A percentile compares a stretch with the other conserved stretches of the same genome.
These are phyloP conservation scores for Drosophila rellima DNA, from an alignment of 2,888 invertebrate species.

Conservation along the genomic window DNA sequence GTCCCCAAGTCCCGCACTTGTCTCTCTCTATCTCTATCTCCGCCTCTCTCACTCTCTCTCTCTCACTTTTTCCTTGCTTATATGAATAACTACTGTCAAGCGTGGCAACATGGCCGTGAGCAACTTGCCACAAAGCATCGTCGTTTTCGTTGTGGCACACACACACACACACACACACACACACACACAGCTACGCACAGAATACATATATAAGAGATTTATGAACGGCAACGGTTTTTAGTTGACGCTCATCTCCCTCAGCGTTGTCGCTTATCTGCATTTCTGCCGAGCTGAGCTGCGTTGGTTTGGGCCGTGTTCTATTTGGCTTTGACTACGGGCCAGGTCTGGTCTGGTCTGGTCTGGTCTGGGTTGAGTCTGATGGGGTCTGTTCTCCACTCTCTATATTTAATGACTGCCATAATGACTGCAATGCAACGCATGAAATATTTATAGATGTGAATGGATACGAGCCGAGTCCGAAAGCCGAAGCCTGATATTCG, in stretches of 20 bases:
- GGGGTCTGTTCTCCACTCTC: conserved; percentile 60
- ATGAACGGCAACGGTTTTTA: conserved; percentile 73
- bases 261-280: conserved; percentile 59
- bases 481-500: conserved; percentile 4
- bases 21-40: not conserved
- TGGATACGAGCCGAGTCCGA: conserved; percentile 42
- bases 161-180: conserved; percentile 1
- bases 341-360: conserved; percentile 39
- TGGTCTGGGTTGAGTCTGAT: not conserved
- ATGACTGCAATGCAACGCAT: conserved; percentile 81
- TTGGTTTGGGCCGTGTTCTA: not conserved
- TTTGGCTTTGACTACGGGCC: conserved; percentile 1
- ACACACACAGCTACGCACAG: conserved; percentile 1
- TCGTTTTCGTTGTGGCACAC: conserved; percentile 37
- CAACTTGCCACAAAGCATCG: conserved; percentile 44
- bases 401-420: conserved; percentile 82
- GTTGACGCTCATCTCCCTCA: conserved; percentile 62
- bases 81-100: conserved; percentile 79
- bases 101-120: conserved; percentile 62
- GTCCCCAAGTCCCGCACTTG: conserved; percentile 28
- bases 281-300: conserved; percentile 24
- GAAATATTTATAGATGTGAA: conserved; percentile 78
- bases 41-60: not conserved
- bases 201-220: conserved; percentile 63
- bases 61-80: conserved; percentile 43